phyloP scores from a whole-genome alignment of 92 coral and sea anemone species.

The Phenganax subtilis region DNA sequence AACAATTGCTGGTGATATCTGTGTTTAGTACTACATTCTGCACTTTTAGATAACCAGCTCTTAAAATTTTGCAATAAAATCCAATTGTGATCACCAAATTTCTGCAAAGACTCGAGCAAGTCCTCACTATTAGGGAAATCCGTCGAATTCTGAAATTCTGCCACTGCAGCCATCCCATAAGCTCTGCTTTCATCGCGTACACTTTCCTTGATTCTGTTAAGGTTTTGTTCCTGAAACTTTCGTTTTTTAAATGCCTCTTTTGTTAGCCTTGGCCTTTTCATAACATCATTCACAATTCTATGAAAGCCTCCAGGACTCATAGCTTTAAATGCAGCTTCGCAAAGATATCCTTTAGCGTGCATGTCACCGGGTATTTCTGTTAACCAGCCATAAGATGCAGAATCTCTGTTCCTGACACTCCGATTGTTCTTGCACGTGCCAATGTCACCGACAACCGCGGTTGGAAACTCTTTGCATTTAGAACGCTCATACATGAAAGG shows the following conservation, averaged over 20 bases:
- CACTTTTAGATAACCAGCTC: constrained; percentile 11
- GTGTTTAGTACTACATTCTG: not conserved
- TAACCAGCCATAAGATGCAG: constrained; percentile 37
- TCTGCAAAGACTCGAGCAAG: not conserved
- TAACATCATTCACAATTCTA: constrained; percentile 36
- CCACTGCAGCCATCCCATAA: constrained; percentile 55
- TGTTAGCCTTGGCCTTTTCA: constrained; percentile 43
- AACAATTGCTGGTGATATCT: constrained; percentile 43
- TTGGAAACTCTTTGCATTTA: not conserved
- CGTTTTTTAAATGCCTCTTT: constrained; percentile 39
- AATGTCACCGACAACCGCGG: constrained; percentile 38
- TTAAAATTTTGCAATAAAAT: constrained; percentile 19
- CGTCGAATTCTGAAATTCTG: constrained; percentile 21
- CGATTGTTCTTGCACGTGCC: constrained; percentile 41
- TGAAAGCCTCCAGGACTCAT: constrained; percentile 39
- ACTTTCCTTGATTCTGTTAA: not conserved
- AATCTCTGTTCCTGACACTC: not conserved
- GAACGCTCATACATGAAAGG: constrained; percentile 3
- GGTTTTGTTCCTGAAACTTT: not conserved
- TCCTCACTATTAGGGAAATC: constrained; percentile 31
- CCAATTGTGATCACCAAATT: constrained; percentile 31
- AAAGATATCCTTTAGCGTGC: constrained; percentile 52
- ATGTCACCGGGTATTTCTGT: constrained; percentile 52
- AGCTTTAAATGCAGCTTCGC: constrained; percentile 50
- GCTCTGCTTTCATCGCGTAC: constrained; percentile 15